Conservation (phyloP, 2,888 invertebrate species). For the Nebria salina region DNA sequence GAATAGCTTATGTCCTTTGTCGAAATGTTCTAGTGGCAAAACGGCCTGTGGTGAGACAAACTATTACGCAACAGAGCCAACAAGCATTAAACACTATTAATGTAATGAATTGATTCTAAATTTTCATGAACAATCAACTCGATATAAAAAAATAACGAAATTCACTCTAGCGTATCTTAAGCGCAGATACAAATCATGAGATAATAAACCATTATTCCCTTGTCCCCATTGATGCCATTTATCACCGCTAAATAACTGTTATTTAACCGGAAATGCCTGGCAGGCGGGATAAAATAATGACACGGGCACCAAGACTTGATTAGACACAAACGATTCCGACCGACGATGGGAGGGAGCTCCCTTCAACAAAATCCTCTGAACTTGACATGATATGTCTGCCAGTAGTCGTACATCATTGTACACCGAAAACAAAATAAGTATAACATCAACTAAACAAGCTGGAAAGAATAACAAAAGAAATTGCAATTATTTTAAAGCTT, state of each 20-base stretch:
- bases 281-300: conserved; percentile 30
- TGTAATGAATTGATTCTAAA: background rate
- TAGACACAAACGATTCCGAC: conserved; percentile 5
- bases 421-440: conserved; percentile 8
- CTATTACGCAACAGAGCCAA: background rate
- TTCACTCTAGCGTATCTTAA: background rate
- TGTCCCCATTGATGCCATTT: conserved; percentile 8
- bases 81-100: background rate
- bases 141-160: background rate
- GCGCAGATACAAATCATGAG: background rate
- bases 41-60: background rate
- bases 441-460: background rate
- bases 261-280: conserved; percentile 18
- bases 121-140: background rate
- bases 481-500: conserved; percentile 39
- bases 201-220: background rate
- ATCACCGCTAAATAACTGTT: conserved; percentile 15
- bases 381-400: conserved; percentile 14
- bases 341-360: background rate
- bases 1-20: background rate
- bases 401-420: background rate
- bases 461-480: conserved; percentile 13
- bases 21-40: background rate
- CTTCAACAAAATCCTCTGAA: conserved; percentile 4
- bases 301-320: conserved; percentile 22